phyloP scores from a whole-genome alignment of 23 tunicate species.

The Phallusia fumigata region DNA sequence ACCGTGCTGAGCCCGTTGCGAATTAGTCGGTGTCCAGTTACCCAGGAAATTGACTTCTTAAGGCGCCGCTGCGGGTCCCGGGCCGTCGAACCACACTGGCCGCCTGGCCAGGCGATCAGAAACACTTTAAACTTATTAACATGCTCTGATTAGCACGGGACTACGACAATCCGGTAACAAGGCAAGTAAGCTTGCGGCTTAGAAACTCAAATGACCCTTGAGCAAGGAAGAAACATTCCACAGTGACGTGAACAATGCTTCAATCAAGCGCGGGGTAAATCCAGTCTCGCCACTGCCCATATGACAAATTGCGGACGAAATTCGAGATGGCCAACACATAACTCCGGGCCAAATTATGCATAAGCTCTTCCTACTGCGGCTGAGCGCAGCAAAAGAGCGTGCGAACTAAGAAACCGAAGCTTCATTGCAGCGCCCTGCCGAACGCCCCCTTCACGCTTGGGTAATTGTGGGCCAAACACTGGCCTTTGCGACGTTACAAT shows the following conservation, averaged over 20 bases:
- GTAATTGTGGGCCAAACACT: background rate
- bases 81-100: background rate
- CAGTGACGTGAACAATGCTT: background rate
- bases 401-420: background rate
- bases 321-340: background rate
- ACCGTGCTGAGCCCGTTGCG: background rate
- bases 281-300: background rate
- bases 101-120: conserved; percentile 5
- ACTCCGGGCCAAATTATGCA: conserved; percentile 5
- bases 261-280: background rate
- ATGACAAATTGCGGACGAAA: conserved; percentile 5
- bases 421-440: background rate
- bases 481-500: background rate
- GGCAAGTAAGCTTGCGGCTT: background rate
- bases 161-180: background rate
- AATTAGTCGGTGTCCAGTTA: conserved; percentile 10
- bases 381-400: background rate
- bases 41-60: conserved; percentile 8
- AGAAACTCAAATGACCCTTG: background rate
- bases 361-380: background rate
- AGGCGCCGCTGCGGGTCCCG: background rate
- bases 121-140: conserved; percentile 3
- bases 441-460: background rate
- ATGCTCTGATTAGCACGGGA: conserved; percentile 9
- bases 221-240: background rate